Conservation (phyloP, 2,888 invertebrate species). For the Eilema depressum region DNA sequence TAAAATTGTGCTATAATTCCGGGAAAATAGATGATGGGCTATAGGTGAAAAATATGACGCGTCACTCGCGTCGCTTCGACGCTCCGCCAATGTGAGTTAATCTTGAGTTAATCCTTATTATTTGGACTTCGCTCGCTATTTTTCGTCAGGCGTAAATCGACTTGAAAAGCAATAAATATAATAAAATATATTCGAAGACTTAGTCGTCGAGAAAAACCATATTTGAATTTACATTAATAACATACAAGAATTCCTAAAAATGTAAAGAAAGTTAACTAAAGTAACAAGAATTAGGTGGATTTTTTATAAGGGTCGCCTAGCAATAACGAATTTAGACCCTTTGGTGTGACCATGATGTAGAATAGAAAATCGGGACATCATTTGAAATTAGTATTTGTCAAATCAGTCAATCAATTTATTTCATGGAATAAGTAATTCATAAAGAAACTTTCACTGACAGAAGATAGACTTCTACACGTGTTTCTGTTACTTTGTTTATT, state of each 20-base stretch:
- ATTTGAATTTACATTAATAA: too few species aligned
- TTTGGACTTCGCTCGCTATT: neutral
- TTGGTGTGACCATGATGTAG: neutral
- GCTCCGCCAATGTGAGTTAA: neutral
- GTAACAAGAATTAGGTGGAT: neutral
- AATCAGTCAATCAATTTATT: too few species aligned
- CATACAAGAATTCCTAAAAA: neutral
- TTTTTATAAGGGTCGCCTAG: neutral
- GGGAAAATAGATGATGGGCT: too few species aligned
- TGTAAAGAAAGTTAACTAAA: neutral
- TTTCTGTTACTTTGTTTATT: too few species aligned
- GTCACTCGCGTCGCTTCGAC: neutral
- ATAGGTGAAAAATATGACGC: neutral
- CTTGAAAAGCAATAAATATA: neutral
- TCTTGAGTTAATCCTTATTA: neutral
- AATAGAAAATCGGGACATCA: neutral
- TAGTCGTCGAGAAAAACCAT: too few species aligned
- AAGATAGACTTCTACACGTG: too few species aligned
- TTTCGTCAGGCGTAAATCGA: neutral
- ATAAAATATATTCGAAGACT: neutral
- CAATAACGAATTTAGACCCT: conserved; percentile 4
- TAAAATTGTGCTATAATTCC: too few species aligned
- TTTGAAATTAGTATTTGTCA: too few species aligned
- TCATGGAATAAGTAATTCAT: too few species aligned
- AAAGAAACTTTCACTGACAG: too few species aligned